phyloP scores from a whole-genome alignment of 2,113 vertebrate species.

The Rattus norvegicus region GRCr8 NC_086019.1:42881001-42881500 shows the following conservation, averaged over 20 bases:
- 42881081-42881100: not conserved
- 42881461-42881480: not conserved
- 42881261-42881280: conserved; percentile 21
- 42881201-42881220: conserved; percentile 25
- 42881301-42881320: not conserved
- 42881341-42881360: not conserved
- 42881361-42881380: no score
- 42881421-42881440: no score
- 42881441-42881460: not conserved
- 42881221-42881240: not conserved
- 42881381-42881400: not conserved
- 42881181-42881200: conserved; percentile 23
- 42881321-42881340: not conserved
- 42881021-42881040: not conserved
- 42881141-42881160: not conserved
- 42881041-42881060: not conserved
- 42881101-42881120: not conserved
- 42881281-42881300: not conserved
- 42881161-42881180: not conserved
- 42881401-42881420: not conserved
- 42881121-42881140: conserved; percentile 51
- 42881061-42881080: conserved; percentile 54
- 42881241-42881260: conserved; percentile 29
- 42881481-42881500: no score
- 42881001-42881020: not conserved